Conservation (phyloP, 2,113 vertebrate genomes). For the Phasianus colchicus region DNA sequence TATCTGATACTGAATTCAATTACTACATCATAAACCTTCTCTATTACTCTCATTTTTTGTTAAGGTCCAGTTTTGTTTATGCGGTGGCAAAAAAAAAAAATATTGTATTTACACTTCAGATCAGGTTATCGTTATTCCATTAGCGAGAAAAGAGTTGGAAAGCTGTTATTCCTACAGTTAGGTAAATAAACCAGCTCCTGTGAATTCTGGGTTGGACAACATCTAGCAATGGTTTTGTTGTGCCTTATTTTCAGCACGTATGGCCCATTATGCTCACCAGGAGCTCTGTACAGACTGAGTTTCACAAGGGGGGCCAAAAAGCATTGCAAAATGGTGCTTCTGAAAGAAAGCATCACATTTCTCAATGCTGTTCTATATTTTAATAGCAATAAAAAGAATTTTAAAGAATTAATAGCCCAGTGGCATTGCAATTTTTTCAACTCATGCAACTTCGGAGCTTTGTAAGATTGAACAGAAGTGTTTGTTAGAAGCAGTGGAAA, state of each 20-base stretch:
- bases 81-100: background rate
- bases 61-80: background rate
- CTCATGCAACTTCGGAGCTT: background rate
- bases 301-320: background rate
- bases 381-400: background rate
- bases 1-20: background rate
- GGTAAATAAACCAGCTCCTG: background rate
- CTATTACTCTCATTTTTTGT: background rate
- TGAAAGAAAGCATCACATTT: background rate
- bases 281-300: background rate
- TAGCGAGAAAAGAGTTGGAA: background rate
- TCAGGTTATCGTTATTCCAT: slow-evolving; percentile 8
- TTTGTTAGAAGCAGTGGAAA: background rate
- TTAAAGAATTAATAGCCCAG: background rate
- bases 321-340: background rate
- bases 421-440: background rate
- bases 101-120: slow-evolving; percentile 25
- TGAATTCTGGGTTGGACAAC: background rate
- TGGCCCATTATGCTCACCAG: background rate
- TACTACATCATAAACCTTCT: background rate
- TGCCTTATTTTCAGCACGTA: slow-evolving; percentile 11
- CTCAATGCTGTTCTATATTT: background rate
- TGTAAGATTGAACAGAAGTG: background rate
- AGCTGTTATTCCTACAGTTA: background rate
- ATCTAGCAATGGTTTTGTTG: background rate